Base-by-base conservation (phyloP, 2,888 invertebrate genomes). In the Matsumyia berberina region DNA sequence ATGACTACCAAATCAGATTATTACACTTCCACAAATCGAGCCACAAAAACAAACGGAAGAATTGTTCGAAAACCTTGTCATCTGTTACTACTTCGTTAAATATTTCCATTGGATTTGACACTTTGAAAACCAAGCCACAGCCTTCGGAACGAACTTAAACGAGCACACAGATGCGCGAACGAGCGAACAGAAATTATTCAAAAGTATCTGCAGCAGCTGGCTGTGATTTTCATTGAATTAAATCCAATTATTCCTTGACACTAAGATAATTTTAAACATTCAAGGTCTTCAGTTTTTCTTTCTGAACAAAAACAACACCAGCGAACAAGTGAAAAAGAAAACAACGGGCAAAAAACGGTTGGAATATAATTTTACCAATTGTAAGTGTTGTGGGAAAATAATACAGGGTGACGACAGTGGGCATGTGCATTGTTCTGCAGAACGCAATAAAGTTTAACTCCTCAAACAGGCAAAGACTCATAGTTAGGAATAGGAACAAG, bases 181-280 rank as follows among this genome's bases (percentile, higher is more conserved):
- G 8, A 11, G 8, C 9, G 11, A 39, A 39, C 6, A 8, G 42
- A 51, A 72, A 60, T 72, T 62, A 82, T 78, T 82, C 72, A 77
- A 82, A 82, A 77, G 82, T 72, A 82, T 82, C 55, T 78, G 72
- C 72, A 67, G 46, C 77, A 82, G 82, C 82, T 74, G 66, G 8
- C 24, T 33, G 39, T 60, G 53, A 72, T 78, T 67, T 72, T 77
- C 72, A 67, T 78, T 42, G 78, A 73, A 83, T 73, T 67, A 73
- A 73, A 73, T 79, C 55, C 78, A 83, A 83, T 83, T 83, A 83
- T 83, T 83, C 42, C 15, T n/a, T 31, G 55, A 31, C 49, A 55
- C 60, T 51, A 39, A 49, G 39, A 60, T 62, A 12, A 62, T 62
- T 76, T 62, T 11, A 53, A 24, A 17, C 17, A 42, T 67, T 67